Conservation (phyloP, 2,113 vertebrate genomes). For the Rousettus leschenaultii region DNA sequence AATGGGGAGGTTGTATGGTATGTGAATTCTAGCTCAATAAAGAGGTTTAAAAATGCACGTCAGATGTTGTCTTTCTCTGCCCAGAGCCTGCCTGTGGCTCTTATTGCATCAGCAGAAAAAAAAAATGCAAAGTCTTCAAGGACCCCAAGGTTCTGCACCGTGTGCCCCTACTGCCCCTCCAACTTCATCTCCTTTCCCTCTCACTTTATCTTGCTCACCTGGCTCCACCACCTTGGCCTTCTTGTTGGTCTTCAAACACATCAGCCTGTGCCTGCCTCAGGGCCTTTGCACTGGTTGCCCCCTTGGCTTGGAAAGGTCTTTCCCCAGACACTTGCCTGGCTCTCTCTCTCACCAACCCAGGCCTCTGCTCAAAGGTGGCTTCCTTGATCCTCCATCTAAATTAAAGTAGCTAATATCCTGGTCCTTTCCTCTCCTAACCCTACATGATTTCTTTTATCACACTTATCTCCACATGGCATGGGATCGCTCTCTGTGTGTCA, state of each 20-base stretch:
- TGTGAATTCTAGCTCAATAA: background rate
- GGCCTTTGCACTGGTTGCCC: constrained; percentile 7
- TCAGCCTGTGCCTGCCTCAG: background rate
- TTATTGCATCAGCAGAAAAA: background rate
- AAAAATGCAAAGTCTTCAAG: background rate
- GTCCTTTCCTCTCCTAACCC: background rate
- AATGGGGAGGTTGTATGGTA: background rate
- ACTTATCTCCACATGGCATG: background rate
- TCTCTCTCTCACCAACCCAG: background rate
- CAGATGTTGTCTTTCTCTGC: background rate
- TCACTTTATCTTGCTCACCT: background rate
- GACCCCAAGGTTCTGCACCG: background rate
- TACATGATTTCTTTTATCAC: background rate
- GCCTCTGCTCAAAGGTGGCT: background rate
- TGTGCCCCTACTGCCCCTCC: background rate
- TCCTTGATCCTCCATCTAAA: background rate
- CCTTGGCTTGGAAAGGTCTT: background rate
- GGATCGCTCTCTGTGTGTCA: background rate
- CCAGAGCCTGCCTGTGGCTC: background rate
- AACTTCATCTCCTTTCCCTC: background rate
- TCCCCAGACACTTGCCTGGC: background rate
- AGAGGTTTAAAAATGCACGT: background rate
- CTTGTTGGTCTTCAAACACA: background rate
- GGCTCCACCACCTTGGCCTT: background rate
- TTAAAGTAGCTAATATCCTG: background rate